Evolutionary conservation across 1,140 invertebrate species (phyloP).

Genomic region (Neodiprion virginianus): DNA sequence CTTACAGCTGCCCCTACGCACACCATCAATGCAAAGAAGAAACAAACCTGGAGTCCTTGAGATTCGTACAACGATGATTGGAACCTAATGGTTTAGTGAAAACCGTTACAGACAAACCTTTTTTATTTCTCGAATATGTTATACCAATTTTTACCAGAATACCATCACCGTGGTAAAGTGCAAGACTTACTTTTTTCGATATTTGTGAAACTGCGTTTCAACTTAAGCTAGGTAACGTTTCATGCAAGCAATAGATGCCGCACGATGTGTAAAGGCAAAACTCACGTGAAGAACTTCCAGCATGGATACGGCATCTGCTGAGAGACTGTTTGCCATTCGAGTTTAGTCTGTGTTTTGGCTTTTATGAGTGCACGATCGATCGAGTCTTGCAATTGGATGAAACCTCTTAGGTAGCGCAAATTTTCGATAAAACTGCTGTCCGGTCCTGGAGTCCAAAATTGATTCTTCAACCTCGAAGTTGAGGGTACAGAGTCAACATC

Average conservation of each 20-base stretch:
- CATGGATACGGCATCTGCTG: conserved; percentile 74
- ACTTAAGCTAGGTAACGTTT: too few relatives aligned
- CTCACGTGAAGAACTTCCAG: conserved; percentile 68
- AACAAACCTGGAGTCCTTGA: conserved; percentile 68
- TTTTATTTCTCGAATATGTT: too few relatives aligned
- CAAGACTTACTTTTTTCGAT: too few relatives aligned
- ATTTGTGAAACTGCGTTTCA: too few relatives aligned
- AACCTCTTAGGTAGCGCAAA: conserved; percentile 71
- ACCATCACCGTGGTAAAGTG: too few relatives aligned
- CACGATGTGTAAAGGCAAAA: conserved; percentile 24
- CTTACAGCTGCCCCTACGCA: conserved; percentile 68
- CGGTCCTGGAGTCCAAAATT: conserved; percentile 72
- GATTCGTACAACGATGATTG: conserved; percentile 70
- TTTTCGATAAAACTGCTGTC: conserved; percentile 69
- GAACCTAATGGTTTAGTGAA: conserved; percentile 57
- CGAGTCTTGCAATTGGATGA: conserved; percentile 71
- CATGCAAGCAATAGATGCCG: too few relatives aligned
- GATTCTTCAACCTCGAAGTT: conserved; percentile 65
- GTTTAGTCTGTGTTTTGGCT: conserved; percentile 45
- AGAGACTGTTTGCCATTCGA: conserved; percentile 65
- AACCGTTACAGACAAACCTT: conserved; percentile 4
- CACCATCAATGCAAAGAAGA: conserved; percentile 70
- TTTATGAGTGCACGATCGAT: conserved; percentile 69
- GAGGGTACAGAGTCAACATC: conserved; percentile 73
- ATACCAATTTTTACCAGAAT: too few relatives aligned